These are phyloP conservation scores for Hydrozoanthus gracilis DNA, from an alignment of 92 coral and sea anemone genomes.

Conservation along the genomic window DNA sequence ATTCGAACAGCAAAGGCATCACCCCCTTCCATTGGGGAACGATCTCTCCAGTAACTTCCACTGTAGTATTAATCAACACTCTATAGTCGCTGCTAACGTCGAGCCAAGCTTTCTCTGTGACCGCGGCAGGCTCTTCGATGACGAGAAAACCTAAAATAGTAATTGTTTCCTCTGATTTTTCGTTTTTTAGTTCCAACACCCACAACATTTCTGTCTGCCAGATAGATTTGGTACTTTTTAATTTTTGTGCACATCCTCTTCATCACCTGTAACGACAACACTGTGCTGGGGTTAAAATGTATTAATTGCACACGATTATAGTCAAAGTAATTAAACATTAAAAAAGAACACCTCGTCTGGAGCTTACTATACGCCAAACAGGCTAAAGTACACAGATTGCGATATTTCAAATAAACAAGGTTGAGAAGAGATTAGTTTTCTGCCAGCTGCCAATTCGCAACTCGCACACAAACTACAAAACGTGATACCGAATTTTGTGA, in stretches of 20 bases:
- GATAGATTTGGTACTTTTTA: not conserved
- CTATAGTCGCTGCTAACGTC: not conserved
- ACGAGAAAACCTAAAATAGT: not conserved
- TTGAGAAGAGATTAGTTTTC: too few relatives aligned
- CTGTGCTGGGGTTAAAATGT: too few relatives aligned
- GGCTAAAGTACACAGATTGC: too few relatives aligned
- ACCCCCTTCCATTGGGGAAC: not conserved
- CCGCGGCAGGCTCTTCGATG: not conserved
- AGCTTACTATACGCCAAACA: too few relatives aligned
- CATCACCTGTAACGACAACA: not conserved
- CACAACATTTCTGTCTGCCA: not conserved
- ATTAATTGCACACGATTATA: too few relatives aligned
- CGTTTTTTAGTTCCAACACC: not conserved
- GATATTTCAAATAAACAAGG: too few relatives aligned
- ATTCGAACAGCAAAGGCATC: not conserved
- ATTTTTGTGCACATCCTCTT: not conserved
- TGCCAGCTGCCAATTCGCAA: too few relatives aligned
- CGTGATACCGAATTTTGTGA: too few relatives aligned
- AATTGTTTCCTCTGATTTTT: not conserved
- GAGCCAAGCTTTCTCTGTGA: too few relatives aligned
- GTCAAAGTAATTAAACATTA: too few relatives aligned
- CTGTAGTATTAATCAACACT: not conserved
- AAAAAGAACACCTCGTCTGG: too few relatives aligned
- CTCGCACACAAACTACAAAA: too few relatives aligned
- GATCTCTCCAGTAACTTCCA: not conserved